Evolutionary conservation across 2,888 invertebrate species (phyloP).

Genomic region (Leucozona laternaria): DNA sequence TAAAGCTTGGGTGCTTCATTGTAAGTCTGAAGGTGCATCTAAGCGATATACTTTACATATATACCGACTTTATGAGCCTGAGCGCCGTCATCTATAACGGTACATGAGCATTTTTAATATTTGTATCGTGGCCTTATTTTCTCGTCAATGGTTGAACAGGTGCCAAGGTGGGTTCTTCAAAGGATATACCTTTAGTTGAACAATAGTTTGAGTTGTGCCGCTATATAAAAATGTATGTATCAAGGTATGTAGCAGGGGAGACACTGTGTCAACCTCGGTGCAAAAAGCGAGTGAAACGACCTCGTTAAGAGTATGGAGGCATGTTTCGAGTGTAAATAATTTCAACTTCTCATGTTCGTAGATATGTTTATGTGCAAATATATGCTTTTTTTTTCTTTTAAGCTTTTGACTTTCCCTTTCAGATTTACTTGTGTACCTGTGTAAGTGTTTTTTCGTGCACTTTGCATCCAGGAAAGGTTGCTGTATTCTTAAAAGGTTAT

Average conservation of each 20-base stretch:
- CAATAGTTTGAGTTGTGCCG: background rate
- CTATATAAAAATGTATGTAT: background rate
- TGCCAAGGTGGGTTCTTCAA: constrained; percentile 28
- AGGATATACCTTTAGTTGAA: constrained; percentile 14
- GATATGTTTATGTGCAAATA: background rate
- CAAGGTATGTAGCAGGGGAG: background rate
- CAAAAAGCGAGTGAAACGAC: constrained; percentile 54
- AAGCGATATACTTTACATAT: background rate
- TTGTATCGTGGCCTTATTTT: constrained; percentile 48
- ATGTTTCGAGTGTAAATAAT: constrained; percentile 68
- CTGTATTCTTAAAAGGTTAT: constrained; percentile 41
- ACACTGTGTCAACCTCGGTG: constrained; percentile 38
- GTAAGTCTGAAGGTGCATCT: constrained; percentile 36
- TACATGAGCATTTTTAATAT: constrained; percentile 34
- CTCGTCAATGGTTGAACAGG: constrained; percentile 31
- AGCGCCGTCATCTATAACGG: constrained; percentile 18
- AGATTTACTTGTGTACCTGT: background rate
- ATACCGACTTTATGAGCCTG: background rate
- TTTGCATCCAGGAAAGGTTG: constrained; percentile 14
- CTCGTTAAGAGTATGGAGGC: constrained; percentile 56
- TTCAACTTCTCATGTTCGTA: constrained; percentile 35
- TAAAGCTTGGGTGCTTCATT: constrained; percentile 2
- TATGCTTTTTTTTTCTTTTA: background rate
- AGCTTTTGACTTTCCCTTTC: constrained; percentile 38
- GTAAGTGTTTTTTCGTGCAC: background rate